Conservation (phyloP, 2,888 invertebrate genomes). For the Diabrotica balteata region DNA sequence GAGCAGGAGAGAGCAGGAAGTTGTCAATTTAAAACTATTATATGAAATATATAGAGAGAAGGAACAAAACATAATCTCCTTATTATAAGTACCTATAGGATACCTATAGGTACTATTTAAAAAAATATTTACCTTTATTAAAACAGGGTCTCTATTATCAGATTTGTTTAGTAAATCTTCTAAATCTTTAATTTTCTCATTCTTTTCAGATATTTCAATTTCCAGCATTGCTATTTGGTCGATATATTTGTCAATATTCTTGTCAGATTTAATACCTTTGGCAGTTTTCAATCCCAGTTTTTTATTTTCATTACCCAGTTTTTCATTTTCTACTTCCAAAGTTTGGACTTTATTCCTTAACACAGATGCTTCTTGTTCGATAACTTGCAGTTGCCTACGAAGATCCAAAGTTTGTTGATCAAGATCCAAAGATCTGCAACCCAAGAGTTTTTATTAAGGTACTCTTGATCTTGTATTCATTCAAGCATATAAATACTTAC, state of each 20-base stretch:
- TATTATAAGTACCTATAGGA: no score
- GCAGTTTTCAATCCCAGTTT: constrained; percentile 69
- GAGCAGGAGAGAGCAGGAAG: no score
- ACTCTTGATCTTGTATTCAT: not conserved
- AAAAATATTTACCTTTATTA: constrained; percentile 6
- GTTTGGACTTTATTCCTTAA: constrained; percentile 72
- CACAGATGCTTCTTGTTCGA: constrained; percentile 78
- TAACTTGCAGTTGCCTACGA: constrained; percentile 76
- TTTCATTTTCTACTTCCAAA: constrained; percentile 79
- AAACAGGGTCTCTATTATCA: constrained; percentile 8
- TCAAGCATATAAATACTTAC: constrained; percentile 58
- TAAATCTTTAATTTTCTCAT: constrained; percentile 66
- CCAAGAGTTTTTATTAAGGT: constrained; percentile 21
- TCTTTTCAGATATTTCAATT: constrained; percentile 68
- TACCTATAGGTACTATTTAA: no score
- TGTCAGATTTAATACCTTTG: constrained; percentile 65
- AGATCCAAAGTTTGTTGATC: constrained; percentile 73
- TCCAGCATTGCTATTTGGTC: constrained; percentile 70
- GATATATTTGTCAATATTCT: constrained; percentile 66
- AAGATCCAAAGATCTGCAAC: constrained; percentile 67
- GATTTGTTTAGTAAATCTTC: constrained; percentile 51
- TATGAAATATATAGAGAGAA: no score
- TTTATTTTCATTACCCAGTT: constrained; percentile 76
- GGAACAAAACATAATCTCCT: no score
- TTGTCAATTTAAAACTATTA: no score